These are phyloP conservation scores for Synergus gifuensis DNA, from an alignment of 2,888 invertebrate genomes.

Conservation along the genomic window DNA sequence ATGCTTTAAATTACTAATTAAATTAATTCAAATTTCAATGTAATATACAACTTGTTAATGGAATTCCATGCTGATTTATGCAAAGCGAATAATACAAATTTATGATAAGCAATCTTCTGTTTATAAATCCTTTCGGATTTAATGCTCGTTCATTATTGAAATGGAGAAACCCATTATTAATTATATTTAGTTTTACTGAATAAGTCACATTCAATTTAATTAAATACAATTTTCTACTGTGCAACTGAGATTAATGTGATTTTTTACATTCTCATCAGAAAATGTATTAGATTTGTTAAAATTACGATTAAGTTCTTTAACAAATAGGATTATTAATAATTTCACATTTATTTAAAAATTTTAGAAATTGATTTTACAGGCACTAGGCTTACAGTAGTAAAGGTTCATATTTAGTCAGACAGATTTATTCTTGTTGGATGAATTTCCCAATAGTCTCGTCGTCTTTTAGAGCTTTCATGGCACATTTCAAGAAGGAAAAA, in stretches of 20 bases:
- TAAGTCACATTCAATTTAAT: too few relatives aligned
- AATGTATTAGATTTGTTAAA: too few relatives aligned
- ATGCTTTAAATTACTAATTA: not conserved
- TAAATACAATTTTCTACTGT: not conserved
- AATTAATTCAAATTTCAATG: too few relatives aligned
- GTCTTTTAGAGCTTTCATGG: not conserved
- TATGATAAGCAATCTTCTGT: too few relatives aligned
- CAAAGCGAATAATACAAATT: not conserved
- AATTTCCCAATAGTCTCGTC: not conserved
- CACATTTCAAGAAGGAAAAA: not conserved
- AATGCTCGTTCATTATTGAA: not conserved
- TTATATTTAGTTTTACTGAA: not conserved
- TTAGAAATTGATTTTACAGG: too few relatives aligned
- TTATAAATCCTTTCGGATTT: not conserved
- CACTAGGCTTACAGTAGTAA: too few relatives aligned
- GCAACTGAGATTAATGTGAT: not conserved
- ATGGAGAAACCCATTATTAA: not conserved
- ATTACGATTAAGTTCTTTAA: too few relatives aligned
- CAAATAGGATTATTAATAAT: too few relatives aligned
- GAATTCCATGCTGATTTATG: not conserved
- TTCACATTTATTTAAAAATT: too few relatives aligned
- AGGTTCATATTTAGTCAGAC: too few relatives aligned
- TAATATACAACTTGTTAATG: too few relatives aligned
- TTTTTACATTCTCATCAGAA: too few relatives aligned
- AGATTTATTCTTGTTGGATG: not conserved